Evolutionary conservation across 1,140 invertebrate genomes (phyloP).

Genomic region (Rhagoletis pomonella): DNA sequence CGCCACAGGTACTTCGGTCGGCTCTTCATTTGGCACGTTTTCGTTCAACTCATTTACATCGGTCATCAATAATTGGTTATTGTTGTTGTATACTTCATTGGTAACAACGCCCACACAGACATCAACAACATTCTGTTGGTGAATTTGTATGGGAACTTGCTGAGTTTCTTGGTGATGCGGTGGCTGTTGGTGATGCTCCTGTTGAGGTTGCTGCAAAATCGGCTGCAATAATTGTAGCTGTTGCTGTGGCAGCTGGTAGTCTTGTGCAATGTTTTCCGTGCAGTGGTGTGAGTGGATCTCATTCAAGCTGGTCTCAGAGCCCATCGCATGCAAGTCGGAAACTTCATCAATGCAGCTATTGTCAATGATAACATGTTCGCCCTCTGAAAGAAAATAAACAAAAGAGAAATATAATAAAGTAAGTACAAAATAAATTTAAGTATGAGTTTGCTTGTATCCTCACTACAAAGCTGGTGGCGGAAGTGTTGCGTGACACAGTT

Average conservation of each 20-base stretch:
- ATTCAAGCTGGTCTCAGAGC: slow-evolving; percentile 53
- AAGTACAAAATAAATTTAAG: background rate
- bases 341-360: background rate
- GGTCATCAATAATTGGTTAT: slow-evolving; percentile 27
- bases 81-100: slow-evolving; percentile 44
- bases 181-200: background rate
- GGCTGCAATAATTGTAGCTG: slow-evolving; percentile 6
- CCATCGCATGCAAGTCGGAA: slow-evolving; percentile 43
- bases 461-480: background rate
- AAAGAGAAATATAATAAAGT: background rate
- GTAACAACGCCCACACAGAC: slow-evolving; percentile 55
- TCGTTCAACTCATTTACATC: slow-evolving; percentile 47
- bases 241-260: slow-evolving; percentile 58
- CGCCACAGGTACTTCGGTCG: slow-evolving; percentile 36
- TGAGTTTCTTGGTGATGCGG: background rate
- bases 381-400: slow-evolving; percentile 9
- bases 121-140: slow-evolving; percentile 37
- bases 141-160: background rate
- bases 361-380: background rate
- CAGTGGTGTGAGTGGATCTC: slow-evolving; percentile 49
- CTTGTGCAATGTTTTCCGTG: slow-evolving; percentile 53
- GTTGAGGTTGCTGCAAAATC: background rate
- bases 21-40: slow-evolving; percentile 51
- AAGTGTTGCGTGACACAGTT: background rate
- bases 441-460: no score